These are phyloP conservation scores for Crossaster papposus DNA, from an alignment of 53 echinoderm and acorn worm species.

Conservation along the genomic window DNA sequence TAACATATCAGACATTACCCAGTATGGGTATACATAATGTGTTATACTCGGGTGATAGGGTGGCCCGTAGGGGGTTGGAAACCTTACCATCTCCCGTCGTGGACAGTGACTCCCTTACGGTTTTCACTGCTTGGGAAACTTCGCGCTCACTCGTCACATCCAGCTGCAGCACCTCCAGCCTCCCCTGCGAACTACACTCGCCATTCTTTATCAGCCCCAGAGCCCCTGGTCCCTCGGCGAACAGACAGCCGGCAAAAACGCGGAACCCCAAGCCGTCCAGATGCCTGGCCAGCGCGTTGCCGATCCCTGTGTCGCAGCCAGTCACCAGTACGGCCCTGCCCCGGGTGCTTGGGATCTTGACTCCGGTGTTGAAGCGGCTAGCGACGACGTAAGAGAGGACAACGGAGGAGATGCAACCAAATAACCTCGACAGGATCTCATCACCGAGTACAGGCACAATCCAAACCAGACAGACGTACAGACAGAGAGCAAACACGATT, in stretches of 20 bases:
- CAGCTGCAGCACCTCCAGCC: conserved; percentile 61
- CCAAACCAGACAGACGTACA: neutral
- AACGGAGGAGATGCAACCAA: conserved; percentile 13
- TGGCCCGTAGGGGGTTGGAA: neutral
- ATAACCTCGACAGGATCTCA: conserved; percentile 7
- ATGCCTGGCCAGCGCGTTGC: conserved; percentile 64
- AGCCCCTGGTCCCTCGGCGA: conserved; percentile 51
- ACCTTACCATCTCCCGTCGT: conserved; percentile 57
- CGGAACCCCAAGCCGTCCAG: conserved; percentile 69
- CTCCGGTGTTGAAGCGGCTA: conserved; percentile 6
- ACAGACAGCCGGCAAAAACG: conserved; percentile 76
- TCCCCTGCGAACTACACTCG: conserved; percentile 28
- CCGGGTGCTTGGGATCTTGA: neutral
- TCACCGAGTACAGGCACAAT: conserved; percentile 14
- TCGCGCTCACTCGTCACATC: conserved; percentile 74
- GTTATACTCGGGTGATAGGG: no score
- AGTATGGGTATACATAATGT: no score
- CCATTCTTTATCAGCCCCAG: neutral
- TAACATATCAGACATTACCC: no score
- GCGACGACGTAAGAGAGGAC: conserved; percentile 24
- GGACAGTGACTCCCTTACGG: conserved; percentile 42
- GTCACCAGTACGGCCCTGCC: conserved; percentile 79
- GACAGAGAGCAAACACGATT: conserved; percentile 3
- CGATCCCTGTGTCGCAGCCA: conserved; percentile 84
- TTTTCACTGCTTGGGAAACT: conserved; percentile 43